phyloP scores from a whole-genome alignment of 2,888 invertebrate genomes.

The Diploptera punctata region DNA sequence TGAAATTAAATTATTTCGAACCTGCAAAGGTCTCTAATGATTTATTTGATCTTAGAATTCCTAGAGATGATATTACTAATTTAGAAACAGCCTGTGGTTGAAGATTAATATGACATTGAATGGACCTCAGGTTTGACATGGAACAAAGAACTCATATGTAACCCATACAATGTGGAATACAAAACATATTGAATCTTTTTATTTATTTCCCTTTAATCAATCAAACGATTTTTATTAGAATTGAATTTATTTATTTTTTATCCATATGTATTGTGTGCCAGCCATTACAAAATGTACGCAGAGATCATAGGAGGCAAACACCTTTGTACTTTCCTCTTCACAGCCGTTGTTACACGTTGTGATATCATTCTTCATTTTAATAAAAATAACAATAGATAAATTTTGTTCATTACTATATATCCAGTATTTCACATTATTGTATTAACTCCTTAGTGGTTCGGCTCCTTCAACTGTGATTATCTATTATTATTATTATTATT shows the following conservation, averaged over 20 bases:
- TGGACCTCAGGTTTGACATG: neutral
- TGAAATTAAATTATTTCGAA: too few relatives aligned
- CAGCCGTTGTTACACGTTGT: neutral
- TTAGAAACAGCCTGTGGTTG: neutral
- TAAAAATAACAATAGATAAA: too few relatives aligned
- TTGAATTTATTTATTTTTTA: neutral
- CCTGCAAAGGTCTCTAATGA: too few relatives aligned
- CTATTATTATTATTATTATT: too few relatives aligned
- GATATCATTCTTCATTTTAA: too few relatives aligned
- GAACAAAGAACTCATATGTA: neutral
- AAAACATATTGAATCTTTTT: constrained; percentile 15
- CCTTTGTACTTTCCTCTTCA: neutral
- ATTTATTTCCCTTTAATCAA: constrained; percentile 25
- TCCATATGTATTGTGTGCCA: neutral
- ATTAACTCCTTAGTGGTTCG: too few relatives aligned
- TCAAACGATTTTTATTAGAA: constrained; percentile 18
- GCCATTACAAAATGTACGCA: neutral
- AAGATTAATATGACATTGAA: neutral
- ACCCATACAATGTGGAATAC: neutral
- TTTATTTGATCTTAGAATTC: too few relatives aligned
- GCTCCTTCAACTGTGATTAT: too few relatives aligned
- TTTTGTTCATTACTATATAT: too few relatives aligned
- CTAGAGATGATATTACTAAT: too few relatives aligned
- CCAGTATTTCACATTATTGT: too few relatives aligned
- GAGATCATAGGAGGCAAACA: neutral